Evolutionary conservation across 2,113 vertebrate genomes (phyloP).

Genomic region (Rynchops niger): DNA sequence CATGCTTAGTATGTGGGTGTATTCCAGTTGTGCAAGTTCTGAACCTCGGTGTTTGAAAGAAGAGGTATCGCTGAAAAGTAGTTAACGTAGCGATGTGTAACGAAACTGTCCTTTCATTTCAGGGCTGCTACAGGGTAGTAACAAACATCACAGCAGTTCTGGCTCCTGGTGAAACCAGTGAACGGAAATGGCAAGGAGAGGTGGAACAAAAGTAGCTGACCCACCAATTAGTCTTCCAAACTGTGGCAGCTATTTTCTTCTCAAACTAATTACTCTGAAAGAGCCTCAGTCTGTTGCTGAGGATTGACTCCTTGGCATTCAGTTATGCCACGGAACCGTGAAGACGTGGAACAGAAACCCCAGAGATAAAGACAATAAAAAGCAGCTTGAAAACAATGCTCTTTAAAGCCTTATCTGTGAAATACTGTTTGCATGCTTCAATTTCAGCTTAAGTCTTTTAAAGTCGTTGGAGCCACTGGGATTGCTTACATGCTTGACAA

Average conservation of each 20-base stretch:
- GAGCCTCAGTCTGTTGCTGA: background rate
- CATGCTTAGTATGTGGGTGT: background rate
- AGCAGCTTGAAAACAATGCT: background rate
- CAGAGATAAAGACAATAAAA: background rate
- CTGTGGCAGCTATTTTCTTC: background rate
- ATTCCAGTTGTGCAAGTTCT: background rate
- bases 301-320: background rate
- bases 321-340: background rate
- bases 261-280: background rate
- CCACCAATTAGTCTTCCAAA: background rate
- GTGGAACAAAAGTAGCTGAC: background rate
- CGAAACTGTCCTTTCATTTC: background rate
- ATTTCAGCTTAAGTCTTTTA: background rate
- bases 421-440: background rate
- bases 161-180: background rate
- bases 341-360: background rate
- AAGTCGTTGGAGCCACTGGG: background rate
- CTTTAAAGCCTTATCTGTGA: background rate
- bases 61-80: background rate
- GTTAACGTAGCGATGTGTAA: fast-evolving
- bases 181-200: background rate
- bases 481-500: background rate
- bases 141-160: background rate
- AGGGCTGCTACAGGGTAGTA: background rate
- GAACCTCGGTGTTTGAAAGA: background rate